Percentiles rank a stretch among this genome's conserved stretches.
These are phyloP conservation scores for Brachypterus glaber DNA, from an alignment of 2,888 invertebrate genomes.

Conservation along the genomic window DNA sequence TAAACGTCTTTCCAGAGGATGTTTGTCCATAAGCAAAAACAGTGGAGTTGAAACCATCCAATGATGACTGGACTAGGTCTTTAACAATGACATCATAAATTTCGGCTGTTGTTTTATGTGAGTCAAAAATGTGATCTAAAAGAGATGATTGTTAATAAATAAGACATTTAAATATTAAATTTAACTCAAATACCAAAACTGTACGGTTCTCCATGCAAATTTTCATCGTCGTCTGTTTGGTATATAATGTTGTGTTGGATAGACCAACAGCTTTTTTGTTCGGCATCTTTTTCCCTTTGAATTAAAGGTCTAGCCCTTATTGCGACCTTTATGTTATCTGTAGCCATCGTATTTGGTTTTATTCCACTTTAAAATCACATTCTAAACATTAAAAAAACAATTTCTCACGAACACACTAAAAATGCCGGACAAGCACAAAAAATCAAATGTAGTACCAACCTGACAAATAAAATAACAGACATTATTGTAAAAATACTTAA, in stretches of 20 bases:
- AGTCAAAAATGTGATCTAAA: slow-evolving; percentile 66
- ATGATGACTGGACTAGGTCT: slow-evolving; percentile 61
- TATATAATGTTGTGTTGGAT: slow-evolving; percentile 51
- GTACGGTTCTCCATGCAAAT: slow-evolving; percentile 31
- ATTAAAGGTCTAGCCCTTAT: slow-evolving; percentile 64
- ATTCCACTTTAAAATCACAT: too few relatives aligned
- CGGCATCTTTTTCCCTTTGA: slow-evolving; percentile 52
- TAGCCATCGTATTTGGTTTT: too few relatives aligned
- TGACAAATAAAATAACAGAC: too few relatives aligned
- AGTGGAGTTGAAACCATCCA: slow-evolving; percentile 74
- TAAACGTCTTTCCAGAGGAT: slow-evolving; percentile 80
- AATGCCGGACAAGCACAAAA: too few relatives aligned
- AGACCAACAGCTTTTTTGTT: slow-evolving; percentile 50
- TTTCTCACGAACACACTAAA: too few relatives aligned
- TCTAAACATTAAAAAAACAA: too few relatives aligned
- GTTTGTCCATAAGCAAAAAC: slow-evolving; percentile 90
- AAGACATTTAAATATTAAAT: slow-evolving; percentile 10
- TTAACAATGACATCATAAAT: slow-evolving; percentile 60
- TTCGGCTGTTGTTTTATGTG: slow-evolving; percentile 47
- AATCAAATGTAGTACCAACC: too few relatives aligned
- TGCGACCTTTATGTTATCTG: slow-evolving; percentile 61
- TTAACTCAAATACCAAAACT: slow-evolving; percentile 38
- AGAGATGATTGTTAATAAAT: slow-evolving; percentile 29
- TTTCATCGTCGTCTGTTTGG: slow-evolving; percentile 43
- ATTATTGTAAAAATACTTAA: too few relatives aligned